Evolutionary conservation across 2,797 vertebrate genomes (phyloP).

Genomic region (Helostoma temminkii): DNA sequence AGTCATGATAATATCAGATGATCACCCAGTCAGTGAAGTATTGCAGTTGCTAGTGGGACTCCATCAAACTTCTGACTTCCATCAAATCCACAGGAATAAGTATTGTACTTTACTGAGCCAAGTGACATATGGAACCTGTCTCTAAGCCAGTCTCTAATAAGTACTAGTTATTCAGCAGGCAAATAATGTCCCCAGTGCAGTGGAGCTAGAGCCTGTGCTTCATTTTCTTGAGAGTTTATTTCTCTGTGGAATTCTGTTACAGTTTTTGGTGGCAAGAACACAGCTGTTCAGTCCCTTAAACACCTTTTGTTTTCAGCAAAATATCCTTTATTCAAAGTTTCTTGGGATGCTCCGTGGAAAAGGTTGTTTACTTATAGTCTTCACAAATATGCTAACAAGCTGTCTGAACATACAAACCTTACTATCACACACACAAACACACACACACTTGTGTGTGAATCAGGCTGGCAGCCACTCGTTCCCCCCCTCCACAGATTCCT

Average conservation of each 20-base stretch:
- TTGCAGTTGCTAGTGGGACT: constrained; percentile 29
- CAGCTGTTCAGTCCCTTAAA: constrained; percentile 67
- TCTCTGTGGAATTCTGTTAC: constrained; percentile 39
- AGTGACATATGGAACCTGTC: constrained; percentile 15
- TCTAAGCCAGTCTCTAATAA: constrained; percentile 25
- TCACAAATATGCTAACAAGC: constrained; percentile 69
- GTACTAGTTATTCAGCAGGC: constrained; percentile 34
- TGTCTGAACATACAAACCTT: constrained; percentile 72
- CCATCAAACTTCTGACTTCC: constrained; percentile 18
- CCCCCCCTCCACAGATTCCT: constrained; percentile 30
- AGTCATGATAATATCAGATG: neutral
- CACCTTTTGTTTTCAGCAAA: constrained; percentile 70
- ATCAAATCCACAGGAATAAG: constrained; percentile 25
- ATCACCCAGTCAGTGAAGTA: constrained; percentile 42
- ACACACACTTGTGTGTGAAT: constrained; percentile 45
- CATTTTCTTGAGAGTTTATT: constrained; percentile 47
- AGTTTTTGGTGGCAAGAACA: constrained; percentile 44
- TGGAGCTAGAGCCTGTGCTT: constrained; percentile 31
- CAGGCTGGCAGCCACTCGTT: constrained; percentile 26
- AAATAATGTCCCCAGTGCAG: constrained; percentile 47
- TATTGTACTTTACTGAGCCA: constrained; percentile 16
- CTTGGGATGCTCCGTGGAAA: constrained; percentile 56
- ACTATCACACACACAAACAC: constrained; percentile 57
- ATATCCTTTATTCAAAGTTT: constrained; percentile 65
- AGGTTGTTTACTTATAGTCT: constrained; percentile 67